Evolutionary conservation across 2,113 vertebrate species (phyloP).

Genomic region (Alces alces): DNA sequence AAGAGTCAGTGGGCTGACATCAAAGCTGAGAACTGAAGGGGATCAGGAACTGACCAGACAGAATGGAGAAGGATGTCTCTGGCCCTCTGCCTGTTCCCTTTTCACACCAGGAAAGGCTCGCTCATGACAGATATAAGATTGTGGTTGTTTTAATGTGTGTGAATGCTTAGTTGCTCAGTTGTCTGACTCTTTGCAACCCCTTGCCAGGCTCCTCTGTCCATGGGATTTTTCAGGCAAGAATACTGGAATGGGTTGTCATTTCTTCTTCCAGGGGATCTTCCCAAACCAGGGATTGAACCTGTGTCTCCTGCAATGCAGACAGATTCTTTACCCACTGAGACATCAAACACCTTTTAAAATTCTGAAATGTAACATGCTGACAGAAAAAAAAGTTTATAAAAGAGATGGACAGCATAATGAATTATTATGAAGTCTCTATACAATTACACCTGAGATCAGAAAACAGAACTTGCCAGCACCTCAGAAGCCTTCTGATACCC

Average conservation of each 20-base stretch:
- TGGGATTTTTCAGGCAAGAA: background rate
- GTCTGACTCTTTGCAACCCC: background rate
- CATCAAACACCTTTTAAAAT: background rate
- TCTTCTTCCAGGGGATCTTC: background rate
- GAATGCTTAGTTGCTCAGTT: background rate
- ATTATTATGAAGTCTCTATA: background rate
- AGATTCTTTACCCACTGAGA: background rate
- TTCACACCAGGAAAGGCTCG: background rate
- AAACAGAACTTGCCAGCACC: background rate
- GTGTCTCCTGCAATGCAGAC: background rate
- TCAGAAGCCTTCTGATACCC: background rate
- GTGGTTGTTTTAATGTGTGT: background rate
- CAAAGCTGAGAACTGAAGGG: background rate
- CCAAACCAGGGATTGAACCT: background rate
- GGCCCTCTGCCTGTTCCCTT: background rate
- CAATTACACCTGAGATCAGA: background rate
- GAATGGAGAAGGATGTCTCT: background rate
- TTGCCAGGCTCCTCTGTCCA: background rate
- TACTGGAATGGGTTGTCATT: background rate
- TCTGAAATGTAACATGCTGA: background rate
- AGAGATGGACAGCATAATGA: background rate
- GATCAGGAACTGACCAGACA: background rate
- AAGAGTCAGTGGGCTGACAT: background rate
- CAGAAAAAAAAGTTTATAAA: background rate
- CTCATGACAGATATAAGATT: background rate